Evolutionary conservation across 2,797 vertebrate genomes (phyloP).

Genomic region (Gobionotothen gibberifrons): DNA sequence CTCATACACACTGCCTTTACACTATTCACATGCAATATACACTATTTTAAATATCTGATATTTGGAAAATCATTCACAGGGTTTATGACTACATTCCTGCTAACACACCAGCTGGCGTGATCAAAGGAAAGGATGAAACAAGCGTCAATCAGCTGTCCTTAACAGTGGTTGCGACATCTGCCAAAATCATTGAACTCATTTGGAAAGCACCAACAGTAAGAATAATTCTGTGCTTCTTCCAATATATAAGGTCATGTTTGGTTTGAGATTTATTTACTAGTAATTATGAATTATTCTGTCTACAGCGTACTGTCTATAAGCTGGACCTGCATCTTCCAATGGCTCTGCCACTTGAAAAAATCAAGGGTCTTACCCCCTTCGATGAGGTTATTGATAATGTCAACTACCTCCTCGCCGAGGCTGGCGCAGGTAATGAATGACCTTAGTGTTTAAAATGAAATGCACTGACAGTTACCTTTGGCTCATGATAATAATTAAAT

Average conservation of each 20-base stretch:
- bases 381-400: too few species aligned
- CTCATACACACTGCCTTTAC: neutral
- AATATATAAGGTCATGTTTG: neutral
- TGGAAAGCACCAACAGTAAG: conserved; percentile 64
- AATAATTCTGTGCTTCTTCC: neutral
- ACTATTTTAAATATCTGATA: neutral
- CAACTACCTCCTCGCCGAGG: conserved; percentile 64
- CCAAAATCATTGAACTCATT: conserved; percentile 66
- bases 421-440: conserved; percentile 65
- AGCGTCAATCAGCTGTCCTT: conserved; percentile 75
- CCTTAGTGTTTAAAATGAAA: neutral
- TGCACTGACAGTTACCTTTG: neutral
- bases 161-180: conserved; percentile 65
- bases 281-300: conserved; percentile 1
- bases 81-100: conserved; percentile 67
- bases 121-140: conserved; percentile 60
- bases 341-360: conserved; percentile 68
- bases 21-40: neutral
- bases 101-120: conserved; percentile 63
- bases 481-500: too few species aligned
- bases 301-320: conserved; percentile 76
- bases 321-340: conserved; percentile 61
- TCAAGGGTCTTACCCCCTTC: conserved; percentile 16
- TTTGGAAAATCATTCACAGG: conserved; percentile 67
- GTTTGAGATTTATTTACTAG: neutral